phyloP scores from a whole-genome alignment of 1,140 invertebrate species.

The Lepidostoma basale region DNA sequence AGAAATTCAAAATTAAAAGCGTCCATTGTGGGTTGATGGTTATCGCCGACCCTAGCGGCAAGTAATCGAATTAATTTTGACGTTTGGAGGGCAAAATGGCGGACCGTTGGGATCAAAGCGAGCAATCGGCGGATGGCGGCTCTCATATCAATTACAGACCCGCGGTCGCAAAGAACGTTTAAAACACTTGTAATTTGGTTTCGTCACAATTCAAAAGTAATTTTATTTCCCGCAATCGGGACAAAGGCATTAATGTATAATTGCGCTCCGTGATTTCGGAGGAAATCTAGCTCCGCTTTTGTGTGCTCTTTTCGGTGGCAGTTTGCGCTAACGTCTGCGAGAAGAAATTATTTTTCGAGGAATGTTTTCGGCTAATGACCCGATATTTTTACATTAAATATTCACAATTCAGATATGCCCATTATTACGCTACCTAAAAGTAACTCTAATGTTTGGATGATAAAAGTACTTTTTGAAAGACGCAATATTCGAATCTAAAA shows the following conservation, averaged over 20 bases:
- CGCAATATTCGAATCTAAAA: too few relatives aligned
- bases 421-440: too few relatives aligned
- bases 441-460: too few relatives aligned
- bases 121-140: conserved; percentile 10
- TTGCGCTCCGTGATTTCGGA: conserved; percentile 30
- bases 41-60: conserved; percentile 31
- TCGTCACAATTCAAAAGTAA: conserved; percentile 41
- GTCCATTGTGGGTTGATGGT: conserved; percentile 33
- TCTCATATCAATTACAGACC: conserved; percentile 34
- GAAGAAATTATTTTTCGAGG: neutral
- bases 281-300: conserved; percentile 22
- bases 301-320: conserved; percentile 1
- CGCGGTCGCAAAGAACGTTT: conserved; percentile 35
- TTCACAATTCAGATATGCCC: too few relatives aligned
- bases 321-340: neutral
- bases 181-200: conserved; percentile 45
- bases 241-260: conserved; percentile 40
- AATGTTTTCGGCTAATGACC: neutral
- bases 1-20: conserved; percentile 29
- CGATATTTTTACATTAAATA: too few relatives aligned
- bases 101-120: conserved; percentile 29
- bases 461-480: too few relatives aligned
- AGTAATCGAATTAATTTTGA: conserved; percentile 41
- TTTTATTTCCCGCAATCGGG: conserved; percentile 37
- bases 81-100: conserved; percentile 29